Percentiles rank a stretch among this genome's conserved stretches.
phyloP scores from a whole-genome alignment of 2,888 invertebrate species.

The Drosophila subsilvestris region DNA sequence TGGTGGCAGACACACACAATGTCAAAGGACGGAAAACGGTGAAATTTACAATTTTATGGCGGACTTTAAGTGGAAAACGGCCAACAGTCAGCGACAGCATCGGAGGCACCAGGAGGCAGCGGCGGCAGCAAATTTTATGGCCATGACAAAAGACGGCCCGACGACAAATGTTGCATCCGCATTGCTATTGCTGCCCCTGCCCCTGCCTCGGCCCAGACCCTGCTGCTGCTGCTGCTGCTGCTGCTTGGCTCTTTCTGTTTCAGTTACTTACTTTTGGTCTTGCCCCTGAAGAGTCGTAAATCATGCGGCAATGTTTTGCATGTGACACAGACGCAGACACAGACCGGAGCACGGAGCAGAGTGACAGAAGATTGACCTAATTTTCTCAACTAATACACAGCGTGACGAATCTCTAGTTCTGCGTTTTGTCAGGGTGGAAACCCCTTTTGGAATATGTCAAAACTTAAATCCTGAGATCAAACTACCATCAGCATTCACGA shows the following conservation, averaged over 20 bases:
- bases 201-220: not conserved
- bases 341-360: conserved; percentile 1
- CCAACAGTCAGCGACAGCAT: conserved; percentile 38
- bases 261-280: conserved; percentile 29
- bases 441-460: conserved; percentile 13
- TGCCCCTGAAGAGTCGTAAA: conserved; percentile 62
- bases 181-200: conserved; percentile 25
- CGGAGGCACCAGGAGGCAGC: conserved; percentile 19
- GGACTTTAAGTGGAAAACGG: conserved; percentile 68
- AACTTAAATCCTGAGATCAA: not conserved
- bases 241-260: conserved; percentile 15
- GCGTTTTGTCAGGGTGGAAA: conserved; percentile 12
- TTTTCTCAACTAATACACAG: conserved; percentile 51
- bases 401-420: conserved; percentile 27
- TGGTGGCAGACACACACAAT: conserved; percentile 17
- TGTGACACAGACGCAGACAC: conserved; percentile 58
- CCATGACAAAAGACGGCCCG: conserved; percentile 57
- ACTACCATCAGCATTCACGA: not conserved
- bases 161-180: conserved; percentile 54
- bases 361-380: conserved; percentile 43
- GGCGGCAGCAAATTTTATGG: conserved; percentile 39
- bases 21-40: conserved; percentile 68
- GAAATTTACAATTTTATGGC: conserved; percentile 68
- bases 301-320: conserved; percentile 66
- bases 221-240: conserved; percentile 18